These are phyloP conservation scores for Bombus haemorrhoidalis DNA, from an alignment of 1,140 invertebrate species.

Conservation along the genomic window DNA sequence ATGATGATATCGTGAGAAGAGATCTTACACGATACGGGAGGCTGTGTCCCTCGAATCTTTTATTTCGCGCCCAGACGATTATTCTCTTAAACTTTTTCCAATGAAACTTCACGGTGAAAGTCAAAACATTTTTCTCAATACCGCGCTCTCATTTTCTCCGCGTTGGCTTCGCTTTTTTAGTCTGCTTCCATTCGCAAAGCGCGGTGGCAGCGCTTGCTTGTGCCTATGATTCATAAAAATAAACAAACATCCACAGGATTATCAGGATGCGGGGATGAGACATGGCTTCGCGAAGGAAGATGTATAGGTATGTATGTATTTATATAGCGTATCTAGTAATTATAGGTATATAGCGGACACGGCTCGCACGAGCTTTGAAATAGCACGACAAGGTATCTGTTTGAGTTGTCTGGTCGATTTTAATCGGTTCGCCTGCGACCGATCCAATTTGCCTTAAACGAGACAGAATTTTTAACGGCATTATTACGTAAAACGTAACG, in stretches of 20 bases:
- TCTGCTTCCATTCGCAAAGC: not conserved
- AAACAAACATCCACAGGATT: too few relatives aligned
- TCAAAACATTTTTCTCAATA: not conserved
- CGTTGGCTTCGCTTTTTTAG: not conserved
- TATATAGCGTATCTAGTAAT: not conserved
- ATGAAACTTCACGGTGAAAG: not conserved
- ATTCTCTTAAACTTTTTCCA: not conserved
- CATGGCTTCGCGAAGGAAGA: not conserved
- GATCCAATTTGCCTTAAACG: constrained; percentile 26
- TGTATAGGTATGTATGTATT: not conserved
- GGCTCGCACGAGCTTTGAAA: not conserved
- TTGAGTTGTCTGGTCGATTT: not conserved
- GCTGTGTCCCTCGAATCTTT: not conserved
- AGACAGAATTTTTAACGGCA: constrained; percentile 4
- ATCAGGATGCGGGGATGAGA: not conserved
- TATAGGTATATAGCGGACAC: not conserved
- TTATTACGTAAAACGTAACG: constrained; percentile 22
- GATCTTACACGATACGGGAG: not conserved
- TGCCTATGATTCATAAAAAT: not conserved
- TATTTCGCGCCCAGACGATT: not conserved
- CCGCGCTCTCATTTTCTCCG: not conserved
- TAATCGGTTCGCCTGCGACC: not conserved
- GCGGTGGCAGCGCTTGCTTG: too few relatives aligned
- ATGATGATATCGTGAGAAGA: not conserved
- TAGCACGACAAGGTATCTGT: not conserved